phyloP scores from a whole-genome alignment of 2,797 vertebrate genomes.

The Takifugu ocellatus region DNA sequence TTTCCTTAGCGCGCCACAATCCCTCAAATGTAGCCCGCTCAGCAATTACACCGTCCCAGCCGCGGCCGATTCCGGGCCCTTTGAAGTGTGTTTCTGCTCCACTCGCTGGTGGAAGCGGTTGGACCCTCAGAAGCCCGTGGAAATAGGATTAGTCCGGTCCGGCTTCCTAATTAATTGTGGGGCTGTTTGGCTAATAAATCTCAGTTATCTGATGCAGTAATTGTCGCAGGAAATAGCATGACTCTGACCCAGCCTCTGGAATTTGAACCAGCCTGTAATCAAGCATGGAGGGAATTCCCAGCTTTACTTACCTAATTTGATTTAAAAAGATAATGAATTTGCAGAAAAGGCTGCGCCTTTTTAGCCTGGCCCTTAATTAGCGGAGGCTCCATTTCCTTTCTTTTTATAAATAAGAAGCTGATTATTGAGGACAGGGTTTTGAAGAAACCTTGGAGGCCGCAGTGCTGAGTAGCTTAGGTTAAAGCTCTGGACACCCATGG shows the following conservation, averaged over 20 bases:
- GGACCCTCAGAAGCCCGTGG: slow-evolving; percentile 60
- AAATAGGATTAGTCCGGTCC: slow-evolving; percentile 71
- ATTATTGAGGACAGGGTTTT: not conserved
- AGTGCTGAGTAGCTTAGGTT: slow-evolving; percentile 14
- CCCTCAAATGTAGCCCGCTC: slow-evolving; percentile 16
- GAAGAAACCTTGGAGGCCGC: too few species aligned
- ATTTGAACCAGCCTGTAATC: slow-evolving; percentile 51
- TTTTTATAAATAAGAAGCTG: slow-evolving; percentile 10
- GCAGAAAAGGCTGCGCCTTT: slow-evolving; percentile 50
- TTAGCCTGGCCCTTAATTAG: slow-evolving; percentile 63
- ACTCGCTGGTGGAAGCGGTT: slow-evolving; percentile 43
- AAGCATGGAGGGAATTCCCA: slow-evolving; percentile 51
- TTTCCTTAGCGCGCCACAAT: slow-evolving; percentile 5
- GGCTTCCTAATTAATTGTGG: slow-evolving; percentile 73
- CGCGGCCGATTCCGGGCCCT: slow-evolving; percentile 54
- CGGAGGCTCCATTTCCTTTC: slow-evolving; percentile 13
- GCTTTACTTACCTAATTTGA: slow-evolving; percentile 70
- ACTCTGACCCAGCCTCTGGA: slow-evolving; percentile 54
- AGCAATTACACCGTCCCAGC: slow-evolving; percentile 19
- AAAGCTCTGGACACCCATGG: not conserved
- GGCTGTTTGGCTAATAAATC: slow-evolving; percentile 75
- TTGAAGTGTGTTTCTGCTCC: slow-evolving; percentile 53
- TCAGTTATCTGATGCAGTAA: slow-evolving; percentile 69
- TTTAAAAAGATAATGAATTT: slow-evolving; percentile 54
- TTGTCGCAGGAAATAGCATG: slow-evolving; percentile 61